Conservation (phyloP, 2,888 invertebrate genomes). For the Ethmia dodecea region DNA sequence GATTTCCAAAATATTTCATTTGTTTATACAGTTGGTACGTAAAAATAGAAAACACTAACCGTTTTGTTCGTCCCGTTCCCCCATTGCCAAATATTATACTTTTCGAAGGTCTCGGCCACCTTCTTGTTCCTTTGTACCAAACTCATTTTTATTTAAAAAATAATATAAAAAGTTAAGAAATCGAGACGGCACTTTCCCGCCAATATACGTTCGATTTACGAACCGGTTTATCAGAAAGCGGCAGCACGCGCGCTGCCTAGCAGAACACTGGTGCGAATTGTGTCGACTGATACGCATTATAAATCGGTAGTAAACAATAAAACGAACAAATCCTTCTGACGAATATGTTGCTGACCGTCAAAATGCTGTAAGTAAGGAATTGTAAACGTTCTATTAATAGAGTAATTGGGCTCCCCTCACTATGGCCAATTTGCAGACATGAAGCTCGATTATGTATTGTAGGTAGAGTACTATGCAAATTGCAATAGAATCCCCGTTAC, state of each 20-base stretch:
- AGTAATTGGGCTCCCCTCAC: background rate
- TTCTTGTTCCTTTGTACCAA: constrained; percentile 63
- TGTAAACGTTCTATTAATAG: background rate
- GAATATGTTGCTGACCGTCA: background rate
- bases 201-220: constrained; percentile 37
- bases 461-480: no score
- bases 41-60: constrained; percentile 43
- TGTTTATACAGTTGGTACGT: no score
- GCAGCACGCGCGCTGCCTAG: constrained; percentile 43
- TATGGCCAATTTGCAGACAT: background rate
- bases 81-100: constrained; percentile 64
- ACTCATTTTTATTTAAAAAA: constrained; percentile 49
- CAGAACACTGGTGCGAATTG: constrained; percentile 40
- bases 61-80: constrained; percentile 38
- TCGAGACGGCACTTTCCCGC: constrained; percentile 48
- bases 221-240: constrained; percentile 37
- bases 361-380: background rate
- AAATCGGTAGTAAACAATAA: constrained; percentile 35
- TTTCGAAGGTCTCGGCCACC: constrained; percentile 62
- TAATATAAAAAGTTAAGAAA: constrained; percentile 22
- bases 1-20: no score
- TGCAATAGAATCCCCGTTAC: no score
- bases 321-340: no score
- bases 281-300: constrained; percentile 35
- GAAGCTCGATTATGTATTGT: no score